Base-by-base conservation (phyloP, 1,140 invertebrate species). In the Pachypeltis micranthus region DNA sequence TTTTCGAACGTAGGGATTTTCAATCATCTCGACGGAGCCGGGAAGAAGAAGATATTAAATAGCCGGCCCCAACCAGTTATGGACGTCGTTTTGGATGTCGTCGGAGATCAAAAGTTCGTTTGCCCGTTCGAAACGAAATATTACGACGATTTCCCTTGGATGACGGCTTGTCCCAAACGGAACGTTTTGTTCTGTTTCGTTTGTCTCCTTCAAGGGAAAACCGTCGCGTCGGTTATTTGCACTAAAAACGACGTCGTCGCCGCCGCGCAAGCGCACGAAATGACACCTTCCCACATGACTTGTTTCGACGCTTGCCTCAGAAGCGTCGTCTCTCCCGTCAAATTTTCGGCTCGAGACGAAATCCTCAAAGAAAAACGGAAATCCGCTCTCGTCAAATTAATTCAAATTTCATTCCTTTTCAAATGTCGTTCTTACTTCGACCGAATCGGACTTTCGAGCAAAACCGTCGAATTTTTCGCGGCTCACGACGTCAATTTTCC, bases 151-250 rank as follows among this genome's bases (percentile, higher is more conserved):
- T 51, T 51, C 21, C 47, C 47, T 3, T 51, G 47, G 47, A 51
- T 51, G 47, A 51, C 47, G 7, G 47, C 47, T 21, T 51, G 47
- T 21, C 47, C 47, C 23, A 51, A 51, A 21, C 10, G 47, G 47
- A 51, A 51, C 12, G 47, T 51, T 21, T 21, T 51, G 3, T 51
- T 51, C 21, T 51, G 47, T 21, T 51, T 10, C 47, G 47, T 21
- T 21, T 51, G 47, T 21, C 47, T 51, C 47, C 47, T 51, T 21
- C 47, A 51, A 51, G 47, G 47, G 21, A 7, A 21, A 21, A 51
- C 47, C 47, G 47, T 51, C 47, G 47, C 12, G 47, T 51, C 47
- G 7, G 47, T 51, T 21, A 51, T 51, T 21, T 51, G 47, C 47
- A 21, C 47, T 21, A 10, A 21, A 10, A 21, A 7, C 3, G 47